phyloP scores from a whole-genome alignment of 2,888 invertebrate genomes.

The Cabera pusaria region DNA sequence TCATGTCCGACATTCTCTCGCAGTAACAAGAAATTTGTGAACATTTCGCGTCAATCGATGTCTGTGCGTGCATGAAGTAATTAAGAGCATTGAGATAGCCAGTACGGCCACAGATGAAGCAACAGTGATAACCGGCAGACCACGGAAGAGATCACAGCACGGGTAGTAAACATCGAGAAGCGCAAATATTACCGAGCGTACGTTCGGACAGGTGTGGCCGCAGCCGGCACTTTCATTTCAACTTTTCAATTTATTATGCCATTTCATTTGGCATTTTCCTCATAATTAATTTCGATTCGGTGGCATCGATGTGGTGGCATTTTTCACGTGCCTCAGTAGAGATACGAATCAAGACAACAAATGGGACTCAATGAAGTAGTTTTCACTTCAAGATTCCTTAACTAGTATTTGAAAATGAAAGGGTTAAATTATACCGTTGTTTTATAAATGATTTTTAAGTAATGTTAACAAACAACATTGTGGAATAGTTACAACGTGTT shows the following conservation, averaged over 20 bases:
- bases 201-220: slow-evolving; percentile 20
- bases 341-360: slow-evolving; percentile 7
- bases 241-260: slow-evolving; percentile 29
- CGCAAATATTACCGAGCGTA: slow-evolving; percentile 13
- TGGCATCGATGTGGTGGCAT: slow-evolving; percentile 30
- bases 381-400: slow-evolving; percentile 3
- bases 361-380: slow-evolving; percentile 2
- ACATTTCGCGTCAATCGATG: too few species aligned
- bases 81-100: slow-evolving; percentile 34
- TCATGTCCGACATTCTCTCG: too few species aligned
- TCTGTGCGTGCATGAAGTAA: slow-evolving; percentile 38
- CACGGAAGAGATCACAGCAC: background rate
- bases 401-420: background rate
- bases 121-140: slow-evolving; percentile 21
- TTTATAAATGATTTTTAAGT: too few species aligned
- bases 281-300: slow-evolving; percentile 26
- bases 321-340: slow-evolving; percentile 20
- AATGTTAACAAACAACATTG: background rate
- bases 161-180: slow-evolving; percentile 6
- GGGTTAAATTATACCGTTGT: too few species aligned
- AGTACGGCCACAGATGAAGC: too few species aligned
- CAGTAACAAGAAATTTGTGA: slow-evolving; percentile 8
- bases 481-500: too few species aligned
- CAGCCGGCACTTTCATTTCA: slow-evolving; percentile 30
- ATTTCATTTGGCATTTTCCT: slow-evolving; percentile 39